Evolutionary conservation across 2,888 invertebrate genomes (phyloP).

Genomic region (Julus scandinavius): DNA sequence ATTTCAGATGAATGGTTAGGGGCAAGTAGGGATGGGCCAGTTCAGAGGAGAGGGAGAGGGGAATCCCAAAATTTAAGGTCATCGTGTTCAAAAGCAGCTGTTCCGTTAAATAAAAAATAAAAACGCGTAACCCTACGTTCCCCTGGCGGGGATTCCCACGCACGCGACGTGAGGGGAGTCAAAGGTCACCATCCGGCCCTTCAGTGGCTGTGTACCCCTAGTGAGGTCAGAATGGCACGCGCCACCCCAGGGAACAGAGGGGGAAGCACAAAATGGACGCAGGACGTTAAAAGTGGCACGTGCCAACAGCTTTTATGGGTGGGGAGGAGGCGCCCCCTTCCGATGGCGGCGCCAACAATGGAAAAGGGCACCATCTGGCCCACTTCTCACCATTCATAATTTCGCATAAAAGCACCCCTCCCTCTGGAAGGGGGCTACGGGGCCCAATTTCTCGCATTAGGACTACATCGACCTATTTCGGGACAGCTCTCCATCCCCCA

Average conservation of each 20-base stretch:
- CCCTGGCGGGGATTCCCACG: conserved; percentile 14
- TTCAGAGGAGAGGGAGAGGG: neutral
- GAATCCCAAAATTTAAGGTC: conserved; percentile 11
- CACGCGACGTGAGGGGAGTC: neutral
- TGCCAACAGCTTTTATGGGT: neutral
- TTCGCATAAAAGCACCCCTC: neutral
- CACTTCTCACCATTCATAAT: neutral
- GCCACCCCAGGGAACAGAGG: neutral
- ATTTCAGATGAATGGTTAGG: neutral
- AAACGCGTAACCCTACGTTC: conserved; percentile 18
- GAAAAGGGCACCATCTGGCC: conserved; percentile 13
- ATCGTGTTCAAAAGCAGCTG: neutral
- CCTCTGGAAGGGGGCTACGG: neutral
- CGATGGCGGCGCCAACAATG: neutral
- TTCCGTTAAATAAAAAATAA: neutral
- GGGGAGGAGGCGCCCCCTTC: neutral
- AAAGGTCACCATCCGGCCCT: conserved; percentile 1
- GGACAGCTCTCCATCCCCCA: neutral
- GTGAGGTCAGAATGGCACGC: neutral
- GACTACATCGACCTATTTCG: neutral
- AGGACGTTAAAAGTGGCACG: neutral
- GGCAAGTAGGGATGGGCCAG: conserved; percentile 12
- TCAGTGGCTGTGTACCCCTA: neutral
- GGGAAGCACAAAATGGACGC: neutral
- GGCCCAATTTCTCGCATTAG: neutral